Evolutionary conservation across 2,888 invertebrate species (phyloP).

Genomic region (Megalurothrips usitatus): DNA sequence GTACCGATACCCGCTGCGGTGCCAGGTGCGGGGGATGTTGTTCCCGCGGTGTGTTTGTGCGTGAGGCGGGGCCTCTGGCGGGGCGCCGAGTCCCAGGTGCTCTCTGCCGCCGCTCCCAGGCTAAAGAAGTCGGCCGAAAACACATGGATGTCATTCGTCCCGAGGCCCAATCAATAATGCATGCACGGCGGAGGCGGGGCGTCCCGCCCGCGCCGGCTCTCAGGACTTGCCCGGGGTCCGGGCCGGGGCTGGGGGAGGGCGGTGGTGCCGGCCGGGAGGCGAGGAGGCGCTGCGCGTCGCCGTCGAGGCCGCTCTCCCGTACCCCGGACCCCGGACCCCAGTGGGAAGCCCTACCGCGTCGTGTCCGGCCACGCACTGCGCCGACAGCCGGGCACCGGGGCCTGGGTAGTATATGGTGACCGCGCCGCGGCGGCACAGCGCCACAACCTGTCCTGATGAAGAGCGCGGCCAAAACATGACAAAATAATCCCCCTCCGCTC

Average conservation of each 20-base stretch:
- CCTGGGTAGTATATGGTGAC: no score
- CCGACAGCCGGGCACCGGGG: background rate
- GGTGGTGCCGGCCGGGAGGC: background rate
- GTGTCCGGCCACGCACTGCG: background rate
- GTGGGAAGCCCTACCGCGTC: background rate
- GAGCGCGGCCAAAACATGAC: no score
- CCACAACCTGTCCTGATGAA: no score
- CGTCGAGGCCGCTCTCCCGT: background rate
- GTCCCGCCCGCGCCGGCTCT: background rate
- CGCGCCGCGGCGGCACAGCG: no score
- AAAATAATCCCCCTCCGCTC: no score
- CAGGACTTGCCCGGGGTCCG: background rate
- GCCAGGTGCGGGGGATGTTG: no score
- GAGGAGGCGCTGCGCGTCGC: background rate
- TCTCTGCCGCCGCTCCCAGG: background rate
- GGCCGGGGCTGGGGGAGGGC: background rate
- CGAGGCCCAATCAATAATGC: conserved; percentile 13
- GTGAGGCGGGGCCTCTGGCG: background rate
- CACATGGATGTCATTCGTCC: conserved; percentile 8
- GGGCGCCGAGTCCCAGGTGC: no score
- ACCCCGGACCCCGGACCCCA: background rate
- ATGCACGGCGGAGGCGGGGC: background rate
- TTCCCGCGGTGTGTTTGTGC: no score
- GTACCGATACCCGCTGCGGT: no score
- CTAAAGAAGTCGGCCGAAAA: background rate